Base-by-base conservation (phyloP, 2,888 invertebrate species). In the Monopis laevigella region DNA sequence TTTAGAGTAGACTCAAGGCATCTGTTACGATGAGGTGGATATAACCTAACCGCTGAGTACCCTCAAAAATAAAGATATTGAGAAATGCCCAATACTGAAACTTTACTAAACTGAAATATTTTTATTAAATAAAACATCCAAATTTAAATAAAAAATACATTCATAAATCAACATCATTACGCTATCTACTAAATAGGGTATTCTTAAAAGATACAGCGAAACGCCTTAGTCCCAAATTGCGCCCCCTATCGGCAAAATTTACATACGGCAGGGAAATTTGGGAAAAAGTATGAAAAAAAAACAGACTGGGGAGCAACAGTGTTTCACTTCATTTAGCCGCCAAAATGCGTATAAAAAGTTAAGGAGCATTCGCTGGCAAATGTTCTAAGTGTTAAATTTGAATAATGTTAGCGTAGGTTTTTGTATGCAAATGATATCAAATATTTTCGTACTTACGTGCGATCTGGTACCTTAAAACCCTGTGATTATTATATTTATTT, bases 311-410 rank as follows among this genome's bases (percentile, higher is more conserved):
- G 70, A 50, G 59, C 58, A 63, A 62, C 62, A 65, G 66, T 65
- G 70, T 68, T 70, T 71, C 73, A 70, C 62, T 71, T 78, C 75
- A 77, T 78, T 78, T 74, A 62, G 65, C 64, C 55, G 54, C 62
- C 59, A 66, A 68, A 75, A 73, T 73, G 72, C 74, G 65, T 67
- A 74, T 73, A 75, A 77, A 72, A 78, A 78, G 74, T 77, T 74
- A 67, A 69, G 62, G 59, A 57, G 55, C 60, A 59, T 60, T 65
- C 67, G 67, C 61, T 58, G 54, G 53, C 54, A 57, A 66, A 58
- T 68, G 67, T 72, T 71, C 67, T 68, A 70, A 62, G 67, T 65
- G 39, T 63, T 53, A 58, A 59, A 54, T 64, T 65, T 70, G 75
- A 73, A 74, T 77, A 77, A 75, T 75, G 72, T 62, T 69, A 68